These are phyloP conservation scores for Eupithecia insigniata DNA, from an alignment of 2,888 invertebrate species.

Conservation along the genomic window DNA sequence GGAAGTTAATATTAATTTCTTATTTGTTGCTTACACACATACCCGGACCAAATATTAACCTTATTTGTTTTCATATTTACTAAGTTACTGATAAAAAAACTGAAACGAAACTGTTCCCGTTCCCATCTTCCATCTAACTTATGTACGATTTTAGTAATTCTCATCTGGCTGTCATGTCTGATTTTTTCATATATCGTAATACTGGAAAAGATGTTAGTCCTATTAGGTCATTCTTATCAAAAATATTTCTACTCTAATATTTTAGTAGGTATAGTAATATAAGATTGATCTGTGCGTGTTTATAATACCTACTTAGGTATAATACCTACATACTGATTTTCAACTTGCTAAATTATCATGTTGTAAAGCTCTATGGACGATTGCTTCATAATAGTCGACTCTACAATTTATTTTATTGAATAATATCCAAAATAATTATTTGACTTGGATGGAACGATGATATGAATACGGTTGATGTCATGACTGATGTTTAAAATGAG, in stretches of 20 bases:
- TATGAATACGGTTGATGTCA: constrained; percentile 64
- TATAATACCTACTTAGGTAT: constrained; percentile 49
- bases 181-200: constrained; percentile 25
- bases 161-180: background rate
- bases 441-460: constrained; percentile 75
- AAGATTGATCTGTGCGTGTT: constrained; percentile 66
- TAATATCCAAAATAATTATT: constrained; percentile 44
- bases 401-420: constrained; percentile 35
- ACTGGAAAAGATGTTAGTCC: constrained; percentile 31
- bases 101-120: background rate
- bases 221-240: constrained; percentile 56
- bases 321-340: constrained; percentile 46
- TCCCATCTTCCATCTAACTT: background rate
- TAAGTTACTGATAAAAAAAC: background rate
- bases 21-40: background rate
- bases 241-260: constrained; percentile 61
- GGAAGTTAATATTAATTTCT: background rate
- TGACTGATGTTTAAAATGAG: constrained; percentile 47
- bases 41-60: background rate
- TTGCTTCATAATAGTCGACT: constrained; percentile 32
- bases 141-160: constrained; percentile 1
- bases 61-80: background rate
- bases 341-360: constrained; percentile 52
- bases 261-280: constrained; percentile 27
- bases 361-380: constrained; percentile 66